A percentile compares a stretch with the other conserved stretches of the same genome.
These are phyloP conservation scores for Danio kyathit DNA, from an alignment of 2,797 vertebrate species.

Conservation along the genomic window DNA sequence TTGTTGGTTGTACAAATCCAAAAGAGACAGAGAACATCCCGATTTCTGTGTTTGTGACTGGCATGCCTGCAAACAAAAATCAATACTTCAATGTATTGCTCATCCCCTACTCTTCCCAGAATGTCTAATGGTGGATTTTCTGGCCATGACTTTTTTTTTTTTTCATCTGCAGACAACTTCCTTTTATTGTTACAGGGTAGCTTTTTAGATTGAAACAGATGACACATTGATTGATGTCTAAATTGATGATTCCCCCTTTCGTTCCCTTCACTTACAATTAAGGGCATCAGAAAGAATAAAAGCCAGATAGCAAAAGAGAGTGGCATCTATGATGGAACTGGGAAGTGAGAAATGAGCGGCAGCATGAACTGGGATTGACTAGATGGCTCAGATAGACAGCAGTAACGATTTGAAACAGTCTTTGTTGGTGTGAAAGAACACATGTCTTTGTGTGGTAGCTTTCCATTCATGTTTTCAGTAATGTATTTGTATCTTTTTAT, in stretches of 20 bases:
- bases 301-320: conserved; percentile 34
- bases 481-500: background rate
- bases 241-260: conserved; percentile 53
- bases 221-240: conserved; percentile 62
- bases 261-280: conserved; percentile 48
- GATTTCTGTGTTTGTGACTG: conserved; percentile 43
- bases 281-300: conserved; percentile 44
- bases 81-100: conserved; percentile 47
- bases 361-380: background rate
- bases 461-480: background rate
- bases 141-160: conserved; percentile 16
- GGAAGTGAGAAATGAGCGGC: conserved; percentile 43
- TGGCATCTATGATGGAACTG: conserved; percentile 32
- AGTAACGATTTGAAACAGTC: background rate
- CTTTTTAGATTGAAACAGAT: conserved; percentile 48
- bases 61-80: conserved; percentile 56
- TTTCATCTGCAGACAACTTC: conserved; percentile 25
- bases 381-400: conserved; percentile 19
- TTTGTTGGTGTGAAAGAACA: conserved; percentile 26
- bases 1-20: conserved; percentile 21
- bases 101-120: conserved; percentile 40
- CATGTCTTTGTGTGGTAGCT: conserved; percentile 23
- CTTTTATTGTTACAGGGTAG: conserved; percentile 21
- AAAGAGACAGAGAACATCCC: conserved; percentile 31
- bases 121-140: conserved; percentile 42